Base-by-base conservation (phyloP, 2,113 vertebrate species). In the Chloropsis cyanopogon region DNA sequence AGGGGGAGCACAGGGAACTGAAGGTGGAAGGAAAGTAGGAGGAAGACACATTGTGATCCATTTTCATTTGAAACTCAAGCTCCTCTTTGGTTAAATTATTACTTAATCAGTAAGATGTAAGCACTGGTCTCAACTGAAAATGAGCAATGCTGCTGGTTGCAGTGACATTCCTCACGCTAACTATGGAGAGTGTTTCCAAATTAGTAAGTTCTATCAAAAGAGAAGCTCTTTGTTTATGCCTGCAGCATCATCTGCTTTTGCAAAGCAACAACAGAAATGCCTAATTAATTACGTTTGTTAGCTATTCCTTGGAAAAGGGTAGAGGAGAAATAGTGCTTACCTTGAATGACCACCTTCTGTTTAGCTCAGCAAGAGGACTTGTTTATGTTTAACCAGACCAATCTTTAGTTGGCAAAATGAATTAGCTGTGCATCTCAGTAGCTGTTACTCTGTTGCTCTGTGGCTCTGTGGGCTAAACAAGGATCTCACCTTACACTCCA, bases 211-310 rank as follows among this genome's bases (percentile, higher is more conserved):
- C 20, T 85, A 31, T 68, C 44, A 71, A 82, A 84, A 91, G n/a
- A 90, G 70, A 91, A 68, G 41, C 10, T 95, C 37, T 37, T 37
- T 92, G 81, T 95, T 96, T 93, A 87, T 49, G 82, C 96, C 93
- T 1, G 10, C 31, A 84, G 84, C 95, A 79, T 56, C 47, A 56
- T 57, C 68, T 72, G 41, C 25, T 86, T 92, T 77, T 73, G 46
- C 46, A 86, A 88, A 83, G 41, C 26, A 86, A 52, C 21, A 35
- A 46, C 79, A 82, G 22, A 89, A 91, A 72, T 66, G 53, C n/a
- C 52, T 71, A 71, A 91, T 94, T 89, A 91, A 79, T 76, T 68
- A 89, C 41, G 20, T 63, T 91, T 37, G 19, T 68, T 93, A 73
- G 69, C 33, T 82, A 39, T 79, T 57, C 24, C 37, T 57, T 76